phyloP scores from a whole-genome alignment of 2,113 vertebrate genomes.

The Fregata magnificens region DNA sequence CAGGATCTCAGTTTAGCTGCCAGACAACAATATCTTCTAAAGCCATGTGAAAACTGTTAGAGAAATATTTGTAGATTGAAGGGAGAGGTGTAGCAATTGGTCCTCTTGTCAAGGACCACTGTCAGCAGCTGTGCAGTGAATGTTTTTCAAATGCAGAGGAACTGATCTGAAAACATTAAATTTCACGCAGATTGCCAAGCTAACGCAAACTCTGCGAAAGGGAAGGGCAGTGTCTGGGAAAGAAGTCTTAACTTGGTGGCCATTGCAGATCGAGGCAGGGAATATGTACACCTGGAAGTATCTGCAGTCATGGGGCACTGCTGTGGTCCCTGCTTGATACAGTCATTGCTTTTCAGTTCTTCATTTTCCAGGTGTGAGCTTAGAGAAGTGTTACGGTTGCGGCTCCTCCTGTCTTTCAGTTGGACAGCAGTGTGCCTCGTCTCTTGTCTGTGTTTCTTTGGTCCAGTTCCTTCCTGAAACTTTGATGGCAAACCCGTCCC shows the following conservation, averaged over 20 bases:
- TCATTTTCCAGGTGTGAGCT: not conserved
- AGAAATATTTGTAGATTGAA: not conserved
- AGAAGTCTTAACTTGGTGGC: not conserved
- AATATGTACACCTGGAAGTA: not conserved
- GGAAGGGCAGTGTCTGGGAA: not conserved
- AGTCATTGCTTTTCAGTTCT: not conserved
- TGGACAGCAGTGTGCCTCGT: not conserved
- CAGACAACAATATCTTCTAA: not conserved
- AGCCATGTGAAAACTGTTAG: not conserved
- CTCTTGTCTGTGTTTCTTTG: not conserved
- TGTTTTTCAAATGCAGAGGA: not conserved
- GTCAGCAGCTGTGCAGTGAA: not conserved
- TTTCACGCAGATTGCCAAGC: not conserved
- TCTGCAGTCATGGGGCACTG: not conserved
- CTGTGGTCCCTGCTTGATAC: not conserved
- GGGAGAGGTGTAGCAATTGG: not conserved
- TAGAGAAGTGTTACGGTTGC: not conserved
- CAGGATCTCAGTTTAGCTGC: not conserved
- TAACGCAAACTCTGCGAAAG: not conserved
- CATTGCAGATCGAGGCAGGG: accelerated
- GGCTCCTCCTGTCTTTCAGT: not conserved
- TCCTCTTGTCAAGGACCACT: not conserved
- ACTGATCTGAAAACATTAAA: not conserved
- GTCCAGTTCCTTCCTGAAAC: not conserved
- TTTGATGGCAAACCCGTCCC: not conserved